Percentiles rank a stretch among this genome's conserved stretches.
Evolutionary conservation across 2,113 vertebrate species (phyloP).

Genomic region (Grallaria varia): DNA sequence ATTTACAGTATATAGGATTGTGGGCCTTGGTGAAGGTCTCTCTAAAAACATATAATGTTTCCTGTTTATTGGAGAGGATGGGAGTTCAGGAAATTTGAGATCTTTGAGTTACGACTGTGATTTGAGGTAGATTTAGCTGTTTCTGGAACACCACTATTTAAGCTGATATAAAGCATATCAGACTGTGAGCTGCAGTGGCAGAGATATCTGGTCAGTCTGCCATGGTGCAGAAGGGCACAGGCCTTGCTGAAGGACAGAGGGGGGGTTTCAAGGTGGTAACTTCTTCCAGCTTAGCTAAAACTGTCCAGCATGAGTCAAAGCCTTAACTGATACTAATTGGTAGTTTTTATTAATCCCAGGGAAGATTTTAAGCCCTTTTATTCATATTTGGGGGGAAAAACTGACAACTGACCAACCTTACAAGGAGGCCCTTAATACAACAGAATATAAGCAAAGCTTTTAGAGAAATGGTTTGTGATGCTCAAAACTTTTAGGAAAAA

Average conservation of each 20-base stretch:
- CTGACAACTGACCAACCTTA: background rate
- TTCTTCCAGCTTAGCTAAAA: background rate
- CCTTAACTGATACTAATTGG: background rate
- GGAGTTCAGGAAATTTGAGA: background rate
- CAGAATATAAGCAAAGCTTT: background rate
- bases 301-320: background rate
- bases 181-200: background rate
- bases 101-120: background rate
- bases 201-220: background rate
- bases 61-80: background rate
- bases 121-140: background rate
- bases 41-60: background rate
- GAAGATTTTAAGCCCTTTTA: background rate
- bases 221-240: too few relatives aligned
- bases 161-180: background rate
- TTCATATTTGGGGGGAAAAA: background rate
- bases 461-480: background rate
- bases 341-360: background rate
- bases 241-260: background rate
- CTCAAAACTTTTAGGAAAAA: background rate
- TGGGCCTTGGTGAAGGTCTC: background rate
- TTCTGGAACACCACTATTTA: background rate
- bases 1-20: background rate
- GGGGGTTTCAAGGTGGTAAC: background rate
- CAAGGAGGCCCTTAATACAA: background rate